Evolutionary conservation across 2,888 invertebrate genomes (phyloP), one percentile per base, ranked within the genome.

Genomic region (Acleris literana): DNA sequence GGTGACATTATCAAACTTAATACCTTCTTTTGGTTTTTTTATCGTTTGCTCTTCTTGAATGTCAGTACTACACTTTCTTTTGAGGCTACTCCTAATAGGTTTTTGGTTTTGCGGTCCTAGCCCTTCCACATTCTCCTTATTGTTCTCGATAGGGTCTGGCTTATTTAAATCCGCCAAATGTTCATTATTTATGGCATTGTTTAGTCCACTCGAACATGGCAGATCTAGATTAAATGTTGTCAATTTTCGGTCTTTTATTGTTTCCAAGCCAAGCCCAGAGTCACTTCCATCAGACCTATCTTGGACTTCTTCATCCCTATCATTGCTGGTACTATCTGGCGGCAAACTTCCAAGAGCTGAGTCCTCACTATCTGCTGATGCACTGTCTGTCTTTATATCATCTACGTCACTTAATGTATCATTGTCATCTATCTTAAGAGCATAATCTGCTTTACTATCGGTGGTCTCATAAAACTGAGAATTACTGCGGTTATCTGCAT

Each of bases 1-100:
- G 20, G 97, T 97, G 0, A 99, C 99, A 72, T 95, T 96, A 76
- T 98, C 96, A 85, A 99, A 99, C 72, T 96, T 95, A 70, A 99
- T 97, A 52, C 95, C 95, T 75, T 96, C 95, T 88, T 97, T 97
- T 80, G 94, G 94, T 82, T 95, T 96, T 79, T 95, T 93, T 69
- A 84, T 75, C 22, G 89, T 86, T 5, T 92, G 88, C 72, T 90
- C 92, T 52, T 90, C 89, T 57, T 86, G 87, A 63, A 86, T 81
- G 77, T 88, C 83, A 82, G 83, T 78, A 25, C 86, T 81, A 51
- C 77, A 83, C 84, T 94, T 94, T 68, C 96, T 89, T 87, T 97
- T 97, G 60, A 97, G 90, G 84, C 94, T 96, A 81, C 96, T 96
- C 82, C 79, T 86, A 7, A 77, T 73, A 9, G 87, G 85, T 75